phyloP scores from a whole-genome alignment of 2,888 invertebrate species.

The Mayetiola destructor region DNA sequence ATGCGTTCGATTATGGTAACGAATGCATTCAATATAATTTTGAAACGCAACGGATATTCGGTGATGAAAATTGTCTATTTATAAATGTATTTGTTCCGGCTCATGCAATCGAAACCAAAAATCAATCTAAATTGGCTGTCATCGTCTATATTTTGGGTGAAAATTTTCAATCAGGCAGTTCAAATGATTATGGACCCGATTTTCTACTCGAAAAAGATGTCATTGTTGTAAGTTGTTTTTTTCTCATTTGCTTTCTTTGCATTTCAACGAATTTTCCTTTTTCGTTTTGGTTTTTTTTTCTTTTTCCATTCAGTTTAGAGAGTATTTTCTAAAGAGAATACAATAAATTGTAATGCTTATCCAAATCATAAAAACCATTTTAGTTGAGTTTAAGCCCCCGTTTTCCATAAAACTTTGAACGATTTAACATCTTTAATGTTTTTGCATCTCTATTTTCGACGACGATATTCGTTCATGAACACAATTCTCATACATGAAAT shows the following conservation, averaged over 20 bases:
- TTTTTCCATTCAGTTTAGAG: too few relatives aligned
- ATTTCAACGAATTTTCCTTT: too few relatives aligned
- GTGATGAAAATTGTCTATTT: slow-evolving; percentile 53
- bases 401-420: too few relatives aligned
- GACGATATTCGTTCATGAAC: too few relatives aligned
- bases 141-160: slow-evolving; percentile 53
- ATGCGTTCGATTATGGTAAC: slow-evolving; percentile 9
- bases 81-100: slow-evolving; percentile 47
- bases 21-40: not conserved
- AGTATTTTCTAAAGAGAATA: too few relatives aligned
- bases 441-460: too few relatives aligned
- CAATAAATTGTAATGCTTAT: too few relatives aligned
- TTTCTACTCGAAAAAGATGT: slow-evolving; percentile 48
- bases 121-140: slow-evolving; percentile 41
- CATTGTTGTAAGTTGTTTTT: slow-evolving; percentile 38
- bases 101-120: slow-evolving; percentile 24
- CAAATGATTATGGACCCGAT: slow-evolving; percentile 39
- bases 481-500: too few relatives aligned
- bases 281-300: too few relatives aligned
- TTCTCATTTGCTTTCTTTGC: not conserved
- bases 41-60: slow-evolving; percentile 26
- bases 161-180: slow-evolving; percentile 52
- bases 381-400: too few relatives aligned
- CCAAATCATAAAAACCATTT: too few relatives aligned
- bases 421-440: too few relatives aligned